These are phyloP conservation scores for Agriopis marginaria DNA, from an alignment of 2,888 invertebrate species.

Conservation along the genomic window DNA sequence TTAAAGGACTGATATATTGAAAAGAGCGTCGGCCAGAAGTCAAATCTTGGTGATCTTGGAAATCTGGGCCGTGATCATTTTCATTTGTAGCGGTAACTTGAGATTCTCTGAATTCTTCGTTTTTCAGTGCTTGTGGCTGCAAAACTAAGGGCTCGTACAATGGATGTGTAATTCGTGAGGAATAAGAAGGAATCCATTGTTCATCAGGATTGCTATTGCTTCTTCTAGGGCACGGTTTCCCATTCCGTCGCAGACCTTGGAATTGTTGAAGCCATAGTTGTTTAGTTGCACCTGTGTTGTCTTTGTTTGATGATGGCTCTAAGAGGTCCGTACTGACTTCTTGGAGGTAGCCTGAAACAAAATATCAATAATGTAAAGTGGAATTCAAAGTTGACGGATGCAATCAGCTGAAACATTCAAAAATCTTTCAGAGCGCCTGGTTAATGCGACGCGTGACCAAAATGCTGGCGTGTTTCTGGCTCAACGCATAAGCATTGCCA, in stretches of 20 bases:
- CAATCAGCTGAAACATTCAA: too few relatives aligned
- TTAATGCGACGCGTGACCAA: too few relatives aligned
- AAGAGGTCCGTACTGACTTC: conserved; percentile 23
- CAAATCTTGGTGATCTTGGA: background rate
- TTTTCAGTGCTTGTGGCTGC: conserved; percentile 39
- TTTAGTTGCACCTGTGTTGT: conserved; percentile 7
- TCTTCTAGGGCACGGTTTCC: conserved; percentile 49
- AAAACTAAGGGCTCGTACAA: conserved; percentile 25
- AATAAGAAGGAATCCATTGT: conserved; percentile 36
- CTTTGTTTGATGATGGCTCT: conserved; percentile 9
- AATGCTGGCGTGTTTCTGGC: too few relatives aligned
- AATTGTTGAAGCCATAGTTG: conserved; percentile 14
- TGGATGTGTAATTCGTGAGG: conserved; percentile 31
- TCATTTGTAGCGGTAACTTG: background rate
- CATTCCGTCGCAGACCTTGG: conserved; percentile 20
- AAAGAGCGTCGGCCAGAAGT: background rate
- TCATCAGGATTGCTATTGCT: conserved; percentile 33
- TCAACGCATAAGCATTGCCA: too few relatives aligned
- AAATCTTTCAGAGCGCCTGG: too few relatives aligned
- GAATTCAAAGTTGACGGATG: background rate
- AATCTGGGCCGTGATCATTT: background rate
- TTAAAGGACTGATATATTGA: too few relatives aligned
- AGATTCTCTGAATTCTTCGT: conserved; percentile 20
- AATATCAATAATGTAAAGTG: background rate
- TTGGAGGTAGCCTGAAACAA: conserved; percentile 35